These are phyloP conservation scores for Hipposideros larvatus DNA, from an alignment of 2,797 vertebrate genomes.

Conservation along the genomic window DNA sequence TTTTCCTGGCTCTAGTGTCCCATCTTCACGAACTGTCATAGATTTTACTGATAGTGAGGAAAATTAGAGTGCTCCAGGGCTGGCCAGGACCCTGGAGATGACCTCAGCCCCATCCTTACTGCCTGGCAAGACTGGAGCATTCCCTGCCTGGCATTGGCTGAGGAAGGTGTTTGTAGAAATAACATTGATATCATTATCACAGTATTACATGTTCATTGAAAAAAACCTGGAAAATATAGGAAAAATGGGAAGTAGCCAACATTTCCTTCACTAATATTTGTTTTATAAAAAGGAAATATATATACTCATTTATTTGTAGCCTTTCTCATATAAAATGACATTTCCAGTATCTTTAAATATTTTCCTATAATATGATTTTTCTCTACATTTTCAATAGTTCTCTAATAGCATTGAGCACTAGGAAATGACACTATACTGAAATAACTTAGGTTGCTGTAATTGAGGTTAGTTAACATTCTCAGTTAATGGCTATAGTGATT, in stretches of 20 bases:
- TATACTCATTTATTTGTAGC: neutral
- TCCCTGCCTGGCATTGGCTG: neutral
- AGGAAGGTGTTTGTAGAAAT: neutral
- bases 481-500: neutral
- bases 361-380: constrained; percentile 7
- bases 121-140: neutral
- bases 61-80: neutral
- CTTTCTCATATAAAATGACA: neutral
- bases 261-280: neutral
- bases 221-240: neutral
- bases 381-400: neutral
- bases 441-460: neutral
- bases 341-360: neutral
- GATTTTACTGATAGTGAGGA: constrained; percentile 27
- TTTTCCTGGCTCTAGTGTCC: constrained; percentile 19
- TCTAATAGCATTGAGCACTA: neutral
- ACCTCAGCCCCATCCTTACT: neutral
- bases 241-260: neutral
- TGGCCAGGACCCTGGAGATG: neutral
- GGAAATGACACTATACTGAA: neutral
- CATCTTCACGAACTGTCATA: constrained; percentile 23
- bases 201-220: neutral
- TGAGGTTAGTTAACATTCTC: neutral
- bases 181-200: neutral
- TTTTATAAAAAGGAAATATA: neutral